Base-by-base conservation (phyloP, 2,797 vertebrate species). In the Prionace glauca region DNA sequence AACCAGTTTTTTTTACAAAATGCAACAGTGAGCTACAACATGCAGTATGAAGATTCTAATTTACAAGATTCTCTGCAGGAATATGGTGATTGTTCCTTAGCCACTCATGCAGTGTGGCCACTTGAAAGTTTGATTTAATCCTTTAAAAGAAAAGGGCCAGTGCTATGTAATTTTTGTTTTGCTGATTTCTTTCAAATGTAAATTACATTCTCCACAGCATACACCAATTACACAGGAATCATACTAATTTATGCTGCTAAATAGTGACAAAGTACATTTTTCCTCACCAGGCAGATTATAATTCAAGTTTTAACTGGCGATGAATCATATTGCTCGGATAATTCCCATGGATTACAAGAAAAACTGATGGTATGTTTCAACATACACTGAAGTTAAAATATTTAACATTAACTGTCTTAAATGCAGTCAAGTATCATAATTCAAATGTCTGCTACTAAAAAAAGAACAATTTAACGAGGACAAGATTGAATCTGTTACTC, bases 381-480 rank as follows among this genome's bases (percentile, higher is more conserved):
- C 29, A 56, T 95, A 95, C 7, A 45, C 45, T 50, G 36, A 74
- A 95, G 72, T 95, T 77, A 95, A 74, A 95, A 95, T 77, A 26
- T 95, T 95, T 74, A 95, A 56, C 71, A 60, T 20, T 56, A 60
- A 77, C 67, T 74, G 71, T 77, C 45, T 56, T 77, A 95, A 95
- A 77, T 95, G 93, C 93, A 95, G 71, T 95, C 93, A 95, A 90
- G 93, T 74, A 41, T 56, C 93, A 95, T 95, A 95, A 95, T 95
- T 95, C 71, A 77, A 41, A 50, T 60, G 93, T 74, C 93, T 95
- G 71, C 71, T 95, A 29, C 45, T 56, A 95, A 95, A 74, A 56
- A 77, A 60, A 12, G 36, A 71, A 56, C 41, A 22, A 71, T 56
- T 77, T 77, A 74, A 95, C 56, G 26, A 20, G 71, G 26, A 77